Percentiles rank a stretch among this genome's conserved stretches.
phyloP scores from a whole-genome alignment of 2,888 invertebrate genomes.

The Chaetoderma sp. region DNA sequence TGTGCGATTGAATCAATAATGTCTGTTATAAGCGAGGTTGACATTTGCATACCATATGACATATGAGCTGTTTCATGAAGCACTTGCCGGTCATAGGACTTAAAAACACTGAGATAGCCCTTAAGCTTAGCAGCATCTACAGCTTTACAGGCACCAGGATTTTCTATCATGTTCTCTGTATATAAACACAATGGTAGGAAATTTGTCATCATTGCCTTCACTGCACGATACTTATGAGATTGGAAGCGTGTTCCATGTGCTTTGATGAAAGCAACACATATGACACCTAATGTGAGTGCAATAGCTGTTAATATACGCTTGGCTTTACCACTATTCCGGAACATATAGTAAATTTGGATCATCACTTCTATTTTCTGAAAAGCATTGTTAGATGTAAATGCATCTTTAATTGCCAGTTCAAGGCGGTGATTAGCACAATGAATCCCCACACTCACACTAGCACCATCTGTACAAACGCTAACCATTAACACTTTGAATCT shows the following conservation, averaged over 20 bases:
- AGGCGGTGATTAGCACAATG: constrained; percentile 9
- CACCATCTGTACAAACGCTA: constrained; percentile 6
- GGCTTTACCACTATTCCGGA: constrained; percentile 13
- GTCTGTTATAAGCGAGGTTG: not conserved
- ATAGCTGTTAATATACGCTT: not conserved
- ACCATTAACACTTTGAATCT: not conserved
- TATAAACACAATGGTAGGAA: constrained; percentile 6
- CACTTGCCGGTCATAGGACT: not conserved
- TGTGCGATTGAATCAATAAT: not conserved
- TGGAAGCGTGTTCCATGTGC: constrained; percentile 4
- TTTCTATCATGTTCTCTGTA: constrained; percentile 3
- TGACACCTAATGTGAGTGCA: constrained; percentile 1
- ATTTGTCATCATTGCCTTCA: constrained; percentile 1
- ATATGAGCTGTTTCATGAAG: not conserved
- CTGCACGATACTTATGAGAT: constrained; percentile 1
- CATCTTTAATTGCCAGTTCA: constrained; percentile 10
- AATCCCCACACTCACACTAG: constrained; percentile 10
- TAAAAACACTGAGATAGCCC: not conserved
- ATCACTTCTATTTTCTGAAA: constrained; percentile 6
- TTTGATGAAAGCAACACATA: constrained; percentile 5
- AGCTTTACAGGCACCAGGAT: not conserved
- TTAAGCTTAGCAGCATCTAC: not conserved
- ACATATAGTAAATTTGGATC: constrained; percentile 8
- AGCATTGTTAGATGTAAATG: not conserved
- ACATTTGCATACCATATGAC: not conserved